Conservation (phyloP, 2,113 vertebrate species). For the Pelodiscus sinensis region DNA sequence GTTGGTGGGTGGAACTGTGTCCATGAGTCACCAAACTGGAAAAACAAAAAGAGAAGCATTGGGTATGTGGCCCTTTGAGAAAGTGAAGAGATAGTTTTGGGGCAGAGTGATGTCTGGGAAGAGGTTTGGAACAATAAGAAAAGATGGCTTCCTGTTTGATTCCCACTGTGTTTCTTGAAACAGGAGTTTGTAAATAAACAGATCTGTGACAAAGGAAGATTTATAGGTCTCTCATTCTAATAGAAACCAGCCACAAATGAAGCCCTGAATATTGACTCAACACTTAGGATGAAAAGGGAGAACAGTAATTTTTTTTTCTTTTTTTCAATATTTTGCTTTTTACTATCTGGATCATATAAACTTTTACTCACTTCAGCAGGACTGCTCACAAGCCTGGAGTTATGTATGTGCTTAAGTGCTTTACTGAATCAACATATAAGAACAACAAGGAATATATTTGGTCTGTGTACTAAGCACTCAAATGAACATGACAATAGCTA, state of each 20-base stretch:
- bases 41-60: too few species aligned
- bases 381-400: background rate
- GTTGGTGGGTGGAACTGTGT: too few species aligned
- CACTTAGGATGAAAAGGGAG: background rate
- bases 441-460: background rate
- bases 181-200: too few species aligned
- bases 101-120: too few species aligned
- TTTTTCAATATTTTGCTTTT: background rate
- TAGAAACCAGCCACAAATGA: background rate
- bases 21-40: too few species aligned
- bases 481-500: background rate
- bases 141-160: too few species aligned
- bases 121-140: too few species aligned
- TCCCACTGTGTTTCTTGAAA: too few species aligned
- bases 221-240: too few species aligned
- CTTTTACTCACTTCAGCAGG: background rate
- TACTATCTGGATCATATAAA: background rate
- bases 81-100: too few species aligned
- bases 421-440: background rate
- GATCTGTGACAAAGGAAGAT: too few species aligned
- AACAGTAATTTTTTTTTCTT: background rate
- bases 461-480: background rate
- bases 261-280: background rate
- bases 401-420: background rate
- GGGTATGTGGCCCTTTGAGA: too few species aligned